These are phyloP conservation scores for Sitta carolinensis DNA, from an alignment of 2,797 vertebrate species.

Conservation along the genomic window DNA sequence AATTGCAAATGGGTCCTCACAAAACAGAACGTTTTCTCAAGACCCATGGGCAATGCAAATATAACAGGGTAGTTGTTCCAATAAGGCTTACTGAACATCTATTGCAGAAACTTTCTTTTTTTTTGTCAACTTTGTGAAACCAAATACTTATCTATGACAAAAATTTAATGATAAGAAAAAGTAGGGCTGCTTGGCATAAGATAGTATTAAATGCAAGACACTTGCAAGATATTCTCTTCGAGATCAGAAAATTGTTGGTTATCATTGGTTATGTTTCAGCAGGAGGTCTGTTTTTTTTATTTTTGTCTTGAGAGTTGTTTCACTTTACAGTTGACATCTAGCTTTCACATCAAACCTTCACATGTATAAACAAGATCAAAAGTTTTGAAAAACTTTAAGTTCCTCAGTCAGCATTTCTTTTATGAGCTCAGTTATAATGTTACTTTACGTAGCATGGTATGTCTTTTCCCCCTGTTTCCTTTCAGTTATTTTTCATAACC, in stretches of 20 bases:
- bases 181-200: slow-evolving; percentile 21
- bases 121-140: slow-evolving; percentile 5
- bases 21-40: not conserved
- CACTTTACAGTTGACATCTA: slow-evolving; percentile 23
- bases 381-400: slow-evolving; percentile 58
- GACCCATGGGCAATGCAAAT: not conserved
- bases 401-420: slow-evolving; percentile 51
- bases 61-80: not conserved
- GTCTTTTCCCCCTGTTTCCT: not conserved
- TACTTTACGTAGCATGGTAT: not conserved
- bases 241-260: slow-evolving; percentile 53
- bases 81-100: not conserved
- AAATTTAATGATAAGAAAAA: slow-evolving; percentile 37
- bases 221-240: not conserved
- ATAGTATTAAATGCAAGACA: slow-evolving; percentile 24
- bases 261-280: slow-evolving; percentile 12
- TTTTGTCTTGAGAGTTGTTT: slow-evolving; percentile 26
- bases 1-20: not conserved
- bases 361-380: slow-evolving; percentile 55
- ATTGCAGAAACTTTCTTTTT: not conserved
- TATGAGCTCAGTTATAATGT: slow-evolving; percentile 21
- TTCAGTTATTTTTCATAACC: not conserved
- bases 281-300: not conserved
- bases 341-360: slow-evolving; percentile 43
- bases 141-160: not conserved